These are phyloP conservation scores for Machimus atricapillus DNA, from an alignment of 2,888 invertebrate genomes.

Conservation along the genomic window DNA sequence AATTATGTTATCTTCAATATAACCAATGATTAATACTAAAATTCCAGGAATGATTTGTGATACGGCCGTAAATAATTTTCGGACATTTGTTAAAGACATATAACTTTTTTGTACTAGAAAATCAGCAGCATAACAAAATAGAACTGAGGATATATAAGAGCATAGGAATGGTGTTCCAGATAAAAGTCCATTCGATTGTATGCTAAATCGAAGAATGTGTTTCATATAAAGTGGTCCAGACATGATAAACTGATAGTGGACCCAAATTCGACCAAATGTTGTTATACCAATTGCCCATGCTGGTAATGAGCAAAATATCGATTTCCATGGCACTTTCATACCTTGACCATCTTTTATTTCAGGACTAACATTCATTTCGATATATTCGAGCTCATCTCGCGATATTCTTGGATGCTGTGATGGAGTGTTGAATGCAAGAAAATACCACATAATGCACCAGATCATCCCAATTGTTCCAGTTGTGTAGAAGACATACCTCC, in stretches of 20 bases:
- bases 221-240: constrained; percentile 77
- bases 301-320: constrained; percentile 70
- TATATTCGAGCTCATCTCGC: constrained; percentile 70
- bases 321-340: constrained; percentile 70
- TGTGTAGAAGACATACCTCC: constrained; percentile 74
- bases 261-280: constrained; percentile 78
- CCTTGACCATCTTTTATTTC: constrained; percentile 63
- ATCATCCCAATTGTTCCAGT: constrained; percentile 70
- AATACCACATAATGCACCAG: constrained; percentile 75
- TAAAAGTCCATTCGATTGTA: constrained; percentile 73
- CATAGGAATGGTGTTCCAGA: constrained; percentile 74
- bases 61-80: constrained; percentile 73
- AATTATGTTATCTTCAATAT: constrained; percentile 68
- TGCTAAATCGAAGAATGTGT: constrained; percentile 71
- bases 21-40: constrained; percentile 69
- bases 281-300: constrained; percentile 76
- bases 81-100: constrained; percentile 69
- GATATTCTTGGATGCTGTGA: constrained; percentile 73
- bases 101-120: constrained; percentile 67
- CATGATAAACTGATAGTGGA: constrained; percentile 76
- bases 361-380: constrained; percentile 68
- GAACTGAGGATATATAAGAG: constrained; percentile 73
- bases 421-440: constrained; percentile 73
- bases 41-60: constrained; percentile 75
- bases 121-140: constrained; percentile 75